A percentile compares a stretch with the other conserved stretches of the same genome.
phyloP scores from a whole-genome alignment of 2,797 vertebrate genomes.

The Macrochelys suwanniensis region DNA sequence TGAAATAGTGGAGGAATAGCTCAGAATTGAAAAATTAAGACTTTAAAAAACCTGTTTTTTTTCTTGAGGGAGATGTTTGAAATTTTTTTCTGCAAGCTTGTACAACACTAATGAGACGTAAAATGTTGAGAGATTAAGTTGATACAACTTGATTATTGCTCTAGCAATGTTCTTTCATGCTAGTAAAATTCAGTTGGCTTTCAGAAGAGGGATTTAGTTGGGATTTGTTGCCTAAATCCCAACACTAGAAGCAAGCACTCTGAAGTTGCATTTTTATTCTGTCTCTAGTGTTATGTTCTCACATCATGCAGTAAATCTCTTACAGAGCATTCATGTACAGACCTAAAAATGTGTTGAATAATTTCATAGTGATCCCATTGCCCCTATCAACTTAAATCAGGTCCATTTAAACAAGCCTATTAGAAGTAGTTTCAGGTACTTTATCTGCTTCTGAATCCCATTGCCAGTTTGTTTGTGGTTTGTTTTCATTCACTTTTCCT shows the following conservation, averaged over 20 bases:
- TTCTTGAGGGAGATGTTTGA: constrained; percentile 56
- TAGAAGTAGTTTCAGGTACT: neutral
- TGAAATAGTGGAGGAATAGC: constrained; percentile 77
- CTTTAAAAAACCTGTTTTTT: neutral
- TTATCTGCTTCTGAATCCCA: neutral
- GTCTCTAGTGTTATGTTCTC: neutral
- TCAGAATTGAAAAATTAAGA: constrained; percentile 68
- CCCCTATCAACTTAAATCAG: neutral
- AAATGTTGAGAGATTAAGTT: neutral
- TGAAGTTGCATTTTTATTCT: neutral
- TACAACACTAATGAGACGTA: neutral
- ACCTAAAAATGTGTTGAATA: neutral
- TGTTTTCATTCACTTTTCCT: neutral
- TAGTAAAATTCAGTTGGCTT: neutral
- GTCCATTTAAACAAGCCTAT: neutral
- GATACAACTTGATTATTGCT: neutral
- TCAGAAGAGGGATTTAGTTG: constrained; percentile 23
- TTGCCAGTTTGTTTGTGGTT: neutral
- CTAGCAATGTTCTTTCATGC: neutral
- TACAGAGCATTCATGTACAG: neutral
- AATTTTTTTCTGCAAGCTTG: constrained; percentile 8
- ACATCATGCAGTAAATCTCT: neutral
- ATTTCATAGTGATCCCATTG: neutral
- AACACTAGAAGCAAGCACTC: neutral
- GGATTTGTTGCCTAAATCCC: neutral